phyloP scores from a whole-genome alignment of 92 coral and sea anemone genomes.

The Epizoanthus stellaris region DNA sequence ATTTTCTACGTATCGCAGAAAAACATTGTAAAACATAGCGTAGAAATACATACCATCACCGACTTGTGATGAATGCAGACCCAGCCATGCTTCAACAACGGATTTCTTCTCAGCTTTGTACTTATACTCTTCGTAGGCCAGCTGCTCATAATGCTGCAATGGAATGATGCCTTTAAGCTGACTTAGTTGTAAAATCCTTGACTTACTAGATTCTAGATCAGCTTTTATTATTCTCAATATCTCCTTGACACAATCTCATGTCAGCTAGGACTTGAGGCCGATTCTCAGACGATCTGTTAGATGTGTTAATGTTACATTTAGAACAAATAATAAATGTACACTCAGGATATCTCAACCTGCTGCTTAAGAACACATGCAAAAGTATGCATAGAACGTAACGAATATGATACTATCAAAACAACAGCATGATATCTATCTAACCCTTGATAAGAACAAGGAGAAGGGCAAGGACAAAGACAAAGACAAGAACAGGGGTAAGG shows the following conservation, averaged over 20 bases:
- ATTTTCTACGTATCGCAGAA: no score
- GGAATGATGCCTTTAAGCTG: conserved; percentile 39
- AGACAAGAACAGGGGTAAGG: no score
- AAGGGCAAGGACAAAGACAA: no score
- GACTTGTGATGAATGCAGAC: neutral
- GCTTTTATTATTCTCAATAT: conserved; percentile 51
- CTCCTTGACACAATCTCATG: conserved; percentile 58
- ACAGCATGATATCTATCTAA: no score
- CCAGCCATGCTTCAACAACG: conserved; percentile 62
- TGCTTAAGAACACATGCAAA: no score
- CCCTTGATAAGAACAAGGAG: no score
- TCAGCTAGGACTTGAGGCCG: conserved; percentile 57
- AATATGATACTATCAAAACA: no score
- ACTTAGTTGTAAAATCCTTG: conserved; percentile 42
- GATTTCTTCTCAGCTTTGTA: conserved; percentile 36
- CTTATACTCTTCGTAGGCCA: conserved; percentile 35
- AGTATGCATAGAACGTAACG: no score
- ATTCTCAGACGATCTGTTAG: conserved; percentile 55
- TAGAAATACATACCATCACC: no score
- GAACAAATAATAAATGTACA: neutral
- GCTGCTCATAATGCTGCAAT: conserved; percentile 40
- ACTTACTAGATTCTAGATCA: conserved; percentile 42
- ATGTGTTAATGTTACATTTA: neutral
- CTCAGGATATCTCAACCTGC: neutral
- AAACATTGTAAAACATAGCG: no score